Evolutionary conservation across 2,113 vertebrate species (phyloP).

Genomic region (Urocitellus parryii): DNA sequence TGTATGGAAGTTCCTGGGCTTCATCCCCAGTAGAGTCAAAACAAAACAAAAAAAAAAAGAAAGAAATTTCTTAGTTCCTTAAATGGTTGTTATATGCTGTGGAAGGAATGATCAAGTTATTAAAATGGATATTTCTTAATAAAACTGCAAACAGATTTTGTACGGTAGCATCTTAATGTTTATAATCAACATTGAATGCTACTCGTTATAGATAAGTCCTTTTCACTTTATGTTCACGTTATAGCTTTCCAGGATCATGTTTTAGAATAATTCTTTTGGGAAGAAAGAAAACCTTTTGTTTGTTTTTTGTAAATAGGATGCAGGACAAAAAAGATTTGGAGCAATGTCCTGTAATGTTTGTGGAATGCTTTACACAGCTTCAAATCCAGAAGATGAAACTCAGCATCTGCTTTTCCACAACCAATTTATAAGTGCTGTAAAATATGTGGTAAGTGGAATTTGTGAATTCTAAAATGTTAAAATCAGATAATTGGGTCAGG

Average conservation of each 20-base stretch:
- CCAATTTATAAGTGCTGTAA: conserved; percentile 98
- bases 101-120: background rate
- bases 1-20: too few species aligned
- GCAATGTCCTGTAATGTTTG: conserved; percentile 96
- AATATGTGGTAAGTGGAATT: conserved; percentile 95
- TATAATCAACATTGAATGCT: conserved; percentile 18
- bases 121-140: conserved; percentile 34
- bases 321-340: conserved; percentile 96
- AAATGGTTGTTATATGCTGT: background rate
- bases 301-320: conserved; percentile 89
- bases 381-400: conserved; percentile 97
- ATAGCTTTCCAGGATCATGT: conserved; percentile 34
- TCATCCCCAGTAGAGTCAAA: too few species aligned
- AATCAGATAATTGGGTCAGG: conserved; percentile 2
- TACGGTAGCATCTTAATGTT: conserved; percentile 32
- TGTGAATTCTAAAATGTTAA: conserved; percentile 67
- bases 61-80: background rate
- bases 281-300: background rate
- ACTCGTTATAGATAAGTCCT: conserved; percentile 32
- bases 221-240: background rate
- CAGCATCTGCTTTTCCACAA: conserved; percentile 99
- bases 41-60: too few species aligned
- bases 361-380: conserved; percentile 98
- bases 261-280: conserved; percentile 24
- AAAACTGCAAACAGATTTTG: conserved; percentile 19